Conservation (phyloP, 2,797 vertebrate genomes). For the Eulemur albifrons region DNA sequence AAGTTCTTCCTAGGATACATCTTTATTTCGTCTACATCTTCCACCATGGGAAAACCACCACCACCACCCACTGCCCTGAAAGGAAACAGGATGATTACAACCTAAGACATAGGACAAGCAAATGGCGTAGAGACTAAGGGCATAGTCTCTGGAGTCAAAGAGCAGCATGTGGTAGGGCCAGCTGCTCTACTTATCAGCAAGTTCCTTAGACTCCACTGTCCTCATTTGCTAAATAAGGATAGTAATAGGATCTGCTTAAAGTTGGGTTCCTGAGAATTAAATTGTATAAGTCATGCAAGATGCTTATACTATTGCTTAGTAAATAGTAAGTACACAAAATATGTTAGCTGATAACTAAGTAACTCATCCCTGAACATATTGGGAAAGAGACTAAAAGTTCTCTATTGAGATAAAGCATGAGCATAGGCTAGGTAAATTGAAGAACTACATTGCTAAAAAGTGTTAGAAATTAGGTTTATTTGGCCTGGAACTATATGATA, state of each 20-base stretch:
- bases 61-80: neutral
- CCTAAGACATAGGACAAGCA: neutral
- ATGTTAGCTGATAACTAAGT: neutral
- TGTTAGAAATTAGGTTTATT: slow-evolving; percentile 1
- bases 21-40: neutral
- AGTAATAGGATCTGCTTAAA: neutral
- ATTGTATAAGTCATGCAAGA: neutral
- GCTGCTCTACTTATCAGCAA: neutral
- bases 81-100: neutral
- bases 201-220: neutral
- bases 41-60: neutral
- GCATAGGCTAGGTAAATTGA: neutral
- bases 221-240: neutral
- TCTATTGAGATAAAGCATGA: neutral
- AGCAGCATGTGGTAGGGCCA: neutral
- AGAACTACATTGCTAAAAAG: neutral
- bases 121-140: neutral
- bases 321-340: slow-evolving; percentile 35
- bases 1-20: neutral
- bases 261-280: slow-evolving; percentile 6
- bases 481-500: neutral
- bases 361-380: neutral
- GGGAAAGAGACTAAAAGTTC: neutral
- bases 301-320: neutral
- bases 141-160: neutral